Evolutionary conservation across 2,888 invertebrate species (phyloP), one percentile per base, ranked within the genome.

Genomic region (Platerodrilus igneus): DNA sequence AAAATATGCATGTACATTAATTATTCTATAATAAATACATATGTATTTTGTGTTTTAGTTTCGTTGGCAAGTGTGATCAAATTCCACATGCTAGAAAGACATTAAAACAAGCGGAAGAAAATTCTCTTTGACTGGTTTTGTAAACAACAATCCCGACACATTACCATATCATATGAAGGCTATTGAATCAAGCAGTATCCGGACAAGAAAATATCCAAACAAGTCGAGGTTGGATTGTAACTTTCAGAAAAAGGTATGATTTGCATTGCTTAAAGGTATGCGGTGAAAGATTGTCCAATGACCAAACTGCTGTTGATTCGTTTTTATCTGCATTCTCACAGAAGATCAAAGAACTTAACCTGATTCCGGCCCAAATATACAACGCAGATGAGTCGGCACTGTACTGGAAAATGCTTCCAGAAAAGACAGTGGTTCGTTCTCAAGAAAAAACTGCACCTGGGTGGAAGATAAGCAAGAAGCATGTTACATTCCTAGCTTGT

Each of bases 201-300:
- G 16, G 28, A 3, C 7, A 28, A 5, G 9, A 28, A 9, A 6
- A 10, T 13, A 16, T 15, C 16, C n/a, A 9, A 11, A 17, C 40
- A 14, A 45, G 37, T 33, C 32, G 17, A 19, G 34, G 26, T 9
- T 43, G 39, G 43, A 16, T 39, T 21, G 10, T 8, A 16, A 43
- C 30, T 8, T 43, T 45, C 19, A 41, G 30, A 37, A 45, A 45
- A 20, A 41, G 45, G 20, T 15, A 33, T 17, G 29, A 25, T 13
- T 27, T 41, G 16, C 41, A 37, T 37, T 18, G 31, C n/a, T 17
- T 37, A 9, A 37, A 41, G 37, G 28, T 41, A 15, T 17, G 11
- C 20, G 29, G 37, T 3, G 37, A 31, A 27, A 44, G 19, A 26
- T n/a, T 34, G 16, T 22, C 20, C 17, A 30, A 23, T 16, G 28